Base-by-base conservation (phyloP, 2,797 vertebrate species). In the Onychomys leucogaster region DNA sequence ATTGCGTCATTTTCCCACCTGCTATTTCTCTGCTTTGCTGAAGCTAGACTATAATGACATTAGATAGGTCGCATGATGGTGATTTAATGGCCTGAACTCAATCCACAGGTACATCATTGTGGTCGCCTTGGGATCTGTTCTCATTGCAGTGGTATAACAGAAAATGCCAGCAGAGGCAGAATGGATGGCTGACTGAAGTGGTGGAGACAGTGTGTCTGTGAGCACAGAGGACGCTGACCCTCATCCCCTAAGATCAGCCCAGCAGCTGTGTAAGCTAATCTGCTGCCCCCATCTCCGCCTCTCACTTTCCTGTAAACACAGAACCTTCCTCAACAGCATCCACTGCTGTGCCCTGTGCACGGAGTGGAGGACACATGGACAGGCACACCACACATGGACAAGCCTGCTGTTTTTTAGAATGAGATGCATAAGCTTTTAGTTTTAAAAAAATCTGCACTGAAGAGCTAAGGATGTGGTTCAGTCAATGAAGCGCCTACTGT, bases 11-110 rank as follows among this genome's bases (percentile, higher is more conserved):
- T 89, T 77, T 95, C 85, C 90, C 49, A 55, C 85, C 69, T 43
- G 90, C 95, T 96, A 92, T 94, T 77, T 94, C 95, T 96, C 90
- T 87, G 81, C 92, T 97, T 93, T 97, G 97, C 96, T 41, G 97
- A 98, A 97, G 65, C 87, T 86, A 37, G 87, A 52, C 91, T 82
- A 65, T 94, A 94, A 96, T 96, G 96, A 98, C 96, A 98, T 88
- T 80, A 95, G 82, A 95, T 21, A 89, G 90, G 94, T 97, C 43
- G 73, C 96, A 94, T 91, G 98, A 97, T 96, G 73, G 69, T 94
- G 93, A 97, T 97, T 97, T 97, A 98, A 98, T 94, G 94, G 91
- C 93, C 96, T 91, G 94, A 97, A 93, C 84, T 97, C 94, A 96
- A 93, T 92, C 97, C 93, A 91, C 94, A 96, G 97, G 96, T 98